Evolutionary conservation across 2,113 vertebrate genomes (phyloP).

Genomic region (Tachysurus fulvidraco): DNA sequence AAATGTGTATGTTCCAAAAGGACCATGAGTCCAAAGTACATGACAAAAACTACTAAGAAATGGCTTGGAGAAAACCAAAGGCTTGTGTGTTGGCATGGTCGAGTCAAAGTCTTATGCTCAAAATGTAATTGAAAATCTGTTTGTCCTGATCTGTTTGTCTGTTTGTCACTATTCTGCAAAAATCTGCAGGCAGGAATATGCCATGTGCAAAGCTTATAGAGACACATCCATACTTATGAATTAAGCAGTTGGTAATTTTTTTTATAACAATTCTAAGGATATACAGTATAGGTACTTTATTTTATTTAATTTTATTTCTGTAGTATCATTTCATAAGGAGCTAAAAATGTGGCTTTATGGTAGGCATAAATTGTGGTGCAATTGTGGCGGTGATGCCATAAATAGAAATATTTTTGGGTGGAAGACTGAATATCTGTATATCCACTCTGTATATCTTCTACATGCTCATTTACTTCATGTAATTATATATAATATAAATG

Average conservation of each 20-base stretch:
- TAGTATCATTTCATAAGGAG: no score
- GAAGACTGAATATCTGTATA: not conserved
- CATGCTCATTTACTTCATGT: not conserved
- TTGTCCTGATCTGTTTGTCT: not conserved
- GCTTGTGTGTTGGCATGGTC: not conserved
- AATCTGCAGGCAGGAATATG: not conserved
- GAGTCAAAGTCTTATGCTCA: not conserved
- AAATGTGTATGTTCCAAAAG: not conserved
- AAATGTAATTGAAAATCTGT: not conserved
- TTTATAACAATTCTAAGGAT: no score
- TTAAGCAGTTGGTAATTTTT: not conserved
- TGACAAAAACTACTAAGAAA: not conserved
- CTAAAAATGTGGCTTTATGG: no score
- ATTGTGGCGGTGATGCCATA: not conserved
- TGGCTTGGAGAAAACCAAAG: not conserved
- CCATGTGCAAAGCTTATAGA: not conserved
- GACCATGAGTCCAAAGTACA: not conserved
- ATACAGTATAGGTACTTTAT: not conserved
- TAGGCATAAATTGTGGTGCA: not conserved
- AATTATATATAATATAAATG: not conserved
- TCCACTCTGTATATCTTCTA: not conserved
- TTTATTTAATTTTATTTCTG: not conserved
- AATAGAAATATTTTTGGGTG: not conserved
- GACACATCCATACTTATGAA: not conserved
- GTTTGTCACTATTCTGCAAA: not conserved